Conservation (phyloP, 2,797 vertebrate genomes). For the Sarcoramphus papa region DNA sequence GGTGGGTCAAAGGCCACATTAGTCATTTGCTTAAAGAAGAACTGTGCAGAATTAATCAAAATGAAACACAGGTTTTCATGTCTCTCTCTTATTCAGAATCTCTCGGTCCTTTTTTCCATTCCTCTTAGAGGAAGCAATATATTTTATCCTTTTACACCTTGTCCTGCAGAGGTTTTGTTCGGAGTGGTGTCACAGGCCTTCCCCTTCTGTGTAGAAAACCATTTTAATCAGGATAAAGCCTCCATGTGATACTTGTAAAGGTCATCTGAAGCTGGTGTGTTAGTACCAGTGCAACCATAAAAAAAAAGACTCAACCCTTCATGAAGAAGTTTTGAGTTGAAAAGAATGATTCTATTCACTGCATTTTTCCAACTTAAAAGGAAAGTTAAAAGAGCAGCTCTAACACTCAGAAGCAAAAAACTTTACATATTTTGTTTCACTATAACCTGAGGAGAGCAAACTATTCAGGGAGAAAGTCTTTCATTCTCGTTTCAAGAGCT, state of each 20-base stretch:
- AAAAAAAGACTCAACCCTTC: conserved; percentile 67
- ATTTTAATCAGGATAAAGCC: conserved; percentile 77
- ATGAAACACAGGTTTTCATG: conserved; percentile 65
- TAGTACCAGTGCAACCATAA: conserved; percentile 69
- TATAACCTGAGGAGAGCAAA: conserved; percentile 70
- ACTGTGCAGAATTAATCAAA: conserved; percentile 68
- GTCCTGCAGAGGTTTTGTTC: conserved; percentile 73
- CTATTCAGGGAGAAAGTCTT: conserved; percentile 70
- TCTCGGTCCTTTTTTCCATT: conserved; percentile 28
- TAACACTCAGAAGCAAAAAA: conserved; percentile 71
- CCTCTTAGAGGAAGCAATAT: conserved; percentile 62
- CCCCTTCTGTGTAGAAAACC: conserved; percentile 69
- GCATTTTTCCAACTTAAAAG: conserved; percentile 74
- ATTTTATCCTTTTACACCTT: conserved; percentile 70
- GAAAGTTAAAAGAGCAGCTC: conserved; percentile 73
- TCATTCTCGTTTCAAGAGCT: conserved; percentile 72
- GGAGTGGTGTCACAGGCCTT: conserved; percentile 69
- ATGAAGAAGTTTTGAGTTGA: conserved; percentile 74
- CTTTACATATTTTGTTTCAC: conserved; percentile 77
- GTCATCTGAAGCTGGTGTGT: conserved; percentile 55
- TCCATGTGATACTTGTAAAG: conserved; percentile 67
- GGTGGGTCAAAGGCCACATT: conserved; percentile 52
- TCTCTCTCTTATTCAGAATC: conserved; percentile 51
- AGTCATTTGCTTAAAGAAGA: conserved; percentile 68
- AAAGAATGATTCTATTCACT: conserved; percentile 76